A percentile compares a stretch with the other conserved stretches of the same genome.
These are phyloP conservation scores for Machimus atricapillus DNA, from an alignment of 2,888 invertebrate species.

Conservation along the genomic window DNA sequence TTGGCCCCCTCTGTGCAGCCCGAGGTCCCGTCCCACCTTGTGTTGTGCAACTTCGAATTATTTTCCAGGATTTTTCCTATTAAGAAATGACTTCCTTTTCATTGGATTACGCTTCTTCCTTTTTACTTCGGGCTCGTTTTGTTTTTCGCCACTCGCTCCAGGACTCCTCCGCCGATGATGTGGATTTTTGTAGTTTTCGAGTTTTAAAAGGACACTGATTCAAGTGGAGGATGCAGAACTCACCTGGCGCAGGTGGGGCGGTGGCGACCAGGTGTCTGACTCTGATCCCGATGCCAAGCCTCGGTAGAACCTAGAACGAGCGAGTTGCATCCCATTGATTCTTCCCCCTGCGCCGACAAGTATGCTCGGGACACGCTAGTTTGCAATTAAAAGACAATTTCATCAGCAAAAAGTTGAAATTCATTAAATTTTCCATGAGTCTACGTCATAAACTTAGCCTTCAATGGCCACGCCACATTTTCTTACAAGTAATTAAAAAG, in stretches of 20 bases:
- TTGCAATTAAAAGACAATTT: neutral
- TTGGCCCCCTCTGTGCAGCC: neutral
- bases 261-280: neutral
- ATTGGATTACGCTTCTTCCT: constrained; percentile 39
- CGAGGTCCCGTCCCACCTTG: neutral
- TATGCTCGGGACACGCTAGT: neutral
- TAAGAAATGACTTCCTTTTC: constrained; percentile 45
- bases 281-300: neutral
- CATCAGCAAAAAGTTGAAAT: neutral
- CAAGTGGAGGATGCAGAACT: neutral
- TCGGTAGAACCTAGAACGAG: no score
- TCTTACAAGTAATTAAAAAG: neutral
- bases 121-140: neutral
- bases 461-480: neutral
- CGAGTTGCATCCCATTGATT: neutral
- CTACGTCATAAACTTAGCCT: neutral
- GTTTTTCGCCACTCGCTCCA: neutral
- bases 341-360: neutral
- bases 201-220: constrained; percentile 14
- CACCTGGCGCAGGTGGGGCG: neutral
- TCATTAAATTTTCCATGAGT: neutral
- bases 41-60: constrained; percentile 16
- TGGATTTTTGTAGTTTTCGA: constrained; percentile 5
- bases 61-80: constrained; percentile 29
- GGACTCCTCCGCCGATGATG: neutral